Evolutionary conservation across 1,140 invertebrate genomes (phyloP), one percentile per base, ranked within the genome.

Genomic region (Drosophila suzukii): DNA sequence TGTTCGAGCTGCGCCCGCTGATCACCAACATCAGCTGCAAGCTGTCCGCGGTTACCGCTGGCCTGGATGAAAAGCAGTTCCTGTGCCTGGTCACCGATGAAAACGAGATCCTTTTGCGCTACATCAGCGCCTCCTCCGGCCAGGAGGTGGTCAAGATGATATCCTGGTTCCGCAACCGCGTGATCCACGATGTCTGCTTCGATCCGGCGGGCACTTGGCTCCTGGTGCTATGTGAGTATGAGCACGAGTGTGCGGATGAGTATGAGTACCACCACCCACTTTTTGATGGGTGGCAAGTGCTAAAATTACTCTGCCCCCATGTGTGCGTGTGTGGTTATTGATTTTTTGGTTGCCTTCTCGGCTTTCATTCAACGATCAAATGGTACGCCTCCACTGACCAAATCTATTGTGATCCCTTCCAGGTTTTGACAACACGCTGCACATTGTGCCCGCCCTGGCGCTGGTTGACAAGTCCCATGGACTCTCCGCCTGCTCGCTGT

Each of bases 161-260:
- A 62, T 94, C 94, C 70, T 96, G 95, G 96, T 95, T 95, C 90
- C 93, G 93, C 20, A 93, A 93, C 47, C 95, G 94, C 91, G 91
- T 92, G 70, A 95, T 96, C 41, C 93, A 94, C 70, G 94, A 94
- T 60, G 85, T 96, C 60, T 95, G 95, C 88, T 96, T 96, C 92
- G 95, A 96, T 92, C 94, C 95, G 24, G 93, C 93, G n/a, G 95
- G 95, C 39, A 93, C 94, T 50, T 96, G 95, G 95, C 91, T 96
- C n/a, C 88, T 96, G 8, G 92, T 94, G 71, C 92, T 95, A 44
- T 94, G 94, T 92, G 93, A 93, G 92, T 93, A 20, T 15, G n/a
- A 27, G 27, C 27, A 27, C 3, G n/a, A 15, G 7, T n/a, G 8
- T 7, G 41, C 3, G n/a, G 8, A 34, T 34, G 32, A 15, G 41